Percentiles rank a stretch among this genome's conserved stretches.
Conservation (phyloP, 2,797 vertebrate genomes). For the Crenuchus spilurus region DNA sequence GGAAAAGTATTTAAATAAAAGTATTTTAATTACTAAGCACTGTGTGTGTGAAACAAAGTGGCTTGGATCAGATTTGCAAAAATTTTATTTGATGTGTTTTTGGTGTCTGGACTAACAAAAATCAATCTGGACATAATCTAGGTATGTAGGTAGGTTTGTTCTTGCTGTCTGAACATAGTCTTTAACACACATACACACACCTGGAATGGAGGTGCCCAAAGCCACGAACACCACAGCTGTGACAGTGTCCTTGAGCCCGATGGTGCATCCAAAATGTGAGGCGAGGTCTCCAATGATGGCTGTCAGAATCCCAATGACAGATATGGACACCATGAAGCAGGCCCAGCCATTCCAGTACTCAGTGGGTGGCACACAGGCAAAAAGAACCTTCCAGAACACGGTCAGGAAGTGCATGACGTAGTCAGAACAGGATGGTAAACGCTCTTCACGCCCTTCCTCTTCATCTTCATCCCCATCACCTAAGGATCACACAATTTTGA, state of each 20-base stretch:
- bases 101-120: too few relatives aligned
- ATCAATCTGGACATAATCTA: too few relatives aligned
- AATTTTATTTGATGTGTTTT: too few relatives aligned
- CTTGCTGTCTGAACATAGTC: too few relatives aligned
- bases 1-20: too few relatives aligned
- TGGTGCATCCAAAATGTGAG: conserved; percentile 93
- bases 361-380: conserved; percentile 89
- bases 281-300: conserved; percentile 92
- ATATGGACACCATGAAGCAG: conserved; percentile 88
- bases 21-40: too few relatives aligned
- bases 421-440: conserved; percentile 86
- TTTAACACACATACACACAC: too few relatives aligned
- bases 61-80: too few relatives aligned
- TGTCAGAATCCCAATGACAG: conserved; percentile 79
- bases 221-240: conserved; percentile 94
- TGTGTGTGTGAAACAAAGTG: too few relatives aligned
- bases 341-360: conserved; percentile 94
- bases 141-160: too few relatives aligned
- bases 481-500: not conserved
- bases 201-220: conserved; percentile 90
- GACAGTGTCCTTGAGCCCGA: conserved; percentile 89
- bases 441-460: conserved; percentile 71
- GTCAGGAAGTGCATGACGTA: conserved; percentile 92
- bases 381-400: conserved; percentile 93
- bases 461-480: conserved; percentile 74